Evolutionary conservation across 1,140 invertebrate species (phyloP), one percentile per base, ranked within the genome.

Genomic region (Drosophila paulistorum): DNA sequence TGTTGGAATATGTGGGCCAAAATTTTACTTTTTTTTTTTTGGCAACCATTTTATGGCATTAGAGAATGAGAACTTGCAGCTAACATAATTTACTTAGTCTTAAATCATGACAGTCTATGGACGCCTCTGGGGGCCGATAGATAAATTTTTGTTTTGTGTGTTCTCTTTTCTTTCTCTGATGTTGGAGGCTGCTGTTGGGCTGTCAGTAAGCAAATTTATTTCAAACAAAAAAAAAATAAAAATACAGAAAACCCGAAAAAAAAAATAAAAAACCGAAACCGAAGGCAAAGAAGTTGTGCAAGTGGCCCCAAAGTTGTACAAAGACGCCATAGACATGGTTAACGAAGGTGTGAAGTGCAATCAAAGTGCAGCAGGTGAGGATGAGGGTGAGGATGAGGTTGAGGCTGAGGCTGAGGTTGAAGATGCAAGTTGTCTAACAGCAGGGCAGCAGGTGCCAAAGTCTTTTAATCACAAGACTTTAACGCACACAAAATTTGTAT

Each of bases 381-480:
- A 1, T 6, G 4, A 9, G 3, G 7, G 45, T 10, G 13, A n/a
- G 30, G 33, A 9, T 4, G 33, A 37, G 35, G 35, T 7, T n/a
- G n/a, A n/a, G n/a, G n/a, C 42, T 10, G 13, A n/a, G 30, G 33
- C 0, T 7, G 33, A 37, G 35, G 35, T 0, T 37, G 35, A 51
- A 10, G 39, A 20, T n/a, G 14, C 14, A 17, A 10, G 45, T 14
- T 51, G 45, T 23, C 5, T 11, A 37, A 30, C 41, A 39, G 59
- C n/a, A 39, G 60, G 20, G 41, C 39, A 33, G 69, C 78, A 83
- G 81, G 80, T 84, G 80, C 77, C 81, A 84, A 83, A 84, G 77
- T 77, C 79, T 77, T 83, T 84, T 84, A 84, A 84, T 83, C 77
- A 84, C 80, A 83, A 78, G 69, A 79, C 69, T 83, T 77, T 79